These are phyloP conservation scores for Picathartes gymnocephalus DNA, from an alignment of 2,113 vertebrate species.

Conservation along the genomic window DNA sequence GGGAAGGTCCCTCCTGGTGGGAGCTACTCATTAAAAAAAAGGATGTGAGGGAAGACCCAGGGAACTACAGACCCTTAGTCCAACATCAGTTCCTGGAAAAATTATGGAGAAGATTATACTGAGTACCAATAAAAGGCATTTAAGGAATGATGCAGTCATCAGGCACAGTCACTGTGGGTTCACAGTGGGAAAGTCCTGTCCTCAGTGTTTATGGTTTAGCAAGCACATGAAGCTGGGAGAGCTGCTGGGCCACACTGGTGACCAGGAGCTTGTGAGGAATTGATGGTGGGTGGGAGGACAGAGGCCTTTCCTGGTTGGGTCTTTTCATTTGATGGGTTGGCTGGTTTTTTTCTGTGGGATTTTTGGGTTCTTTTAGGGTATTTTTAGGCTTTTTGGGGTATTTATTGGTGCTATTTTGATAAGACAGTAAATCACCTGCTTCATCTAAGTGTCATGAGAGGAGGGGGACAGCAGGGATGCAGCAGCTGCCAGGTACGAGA, in stretches of 20 bases:
- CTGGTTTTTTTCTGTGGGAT: background rate
- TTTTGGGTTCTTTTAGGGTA: background rate
- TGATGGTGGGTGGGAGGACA: background rate
- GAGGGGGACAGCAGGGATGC: background rate
- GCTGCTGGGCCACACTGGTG: background rate
- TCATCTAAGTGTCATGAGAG: fast-evolving
- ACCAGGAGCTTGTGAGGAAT: background rate
- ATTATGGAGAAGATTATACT: background rate
- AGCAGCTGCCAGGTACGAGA: background rate
- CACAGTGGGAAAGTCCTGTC: background rate
- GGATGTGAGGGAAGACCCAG: background rate
- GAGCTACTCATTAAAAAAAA: background rate
- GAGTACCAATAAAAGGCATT: background rate
- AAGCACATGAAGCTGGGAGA: background rate
- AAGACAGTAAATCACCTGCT: background rate
- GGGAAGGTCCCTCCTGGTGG: background rate
- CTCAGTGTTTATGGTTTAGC: background rate
- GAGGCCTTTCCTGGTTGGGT: background rate
- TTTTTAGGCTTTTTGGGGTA: background rate
- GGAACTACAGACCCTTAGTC: background rate
- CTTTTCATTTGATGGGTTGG: background rate
- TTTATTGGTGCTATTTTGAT: background rate
- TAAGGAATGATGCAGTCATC: background rate
- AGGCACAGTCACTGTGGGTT: background rate
- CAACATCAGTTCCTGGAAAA: background rate